Base-by-base conservation (phyloP, 2,797 vertebrate species). In the Distichodus sexfasciatus region DNA sequence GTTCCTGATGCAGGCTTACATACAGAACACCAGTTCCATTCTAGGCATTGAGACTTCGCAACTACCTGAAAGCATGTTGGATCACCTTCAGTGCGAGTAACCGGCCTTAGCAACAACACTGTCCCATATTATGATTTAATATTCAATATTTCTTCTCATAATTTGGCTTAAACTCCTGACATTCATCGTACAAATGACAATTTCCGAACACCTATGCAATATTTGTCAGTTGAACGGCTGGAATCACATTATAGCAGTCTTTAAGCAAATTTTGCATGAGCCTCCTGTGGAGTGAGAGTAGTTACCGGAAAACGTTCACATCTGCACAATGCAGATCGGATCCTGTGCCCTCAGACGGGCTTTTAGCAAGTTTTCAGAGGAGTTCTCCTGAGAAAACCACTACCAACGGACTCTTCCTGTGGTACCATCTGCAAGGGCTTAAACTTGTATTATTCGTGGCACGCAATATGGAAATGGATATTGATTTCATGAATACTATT, bases 401-500 rank as follows among this genome's bases (percentile, higher is more conserved):
- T 72, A 82, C 78, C 82, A 92, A 90, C 89, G 68, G 82, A 79
- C 78, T 14, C 75, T 84, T 80, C 78, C 82, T 76, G 77, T 76
- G 28, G 33, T 61, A 84, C 82, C 67, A 78, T 88, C 86, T 88
- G 88, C 63, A 81, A 77, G 63, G 85, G 84, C 82, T 82, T 81
- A 81, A 76, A 76, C 66, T 68, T 78, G 87, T 85, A 87, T 89
- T 85, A 89, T 84, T 40, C 85, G 83, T 82, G 77, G 79, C 63
- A 80, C 82, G 75, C 74, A 80, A 71, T 92, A 92, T 90, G 89
- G 88, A 91, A 91, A 88, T 92, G 85, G 79, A 88, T 86, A 87
- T 76, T 80, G 78, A 87, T 91, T 90, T 89, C 86, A 79, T 89
- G 91, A 90, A 89, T 85, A 81, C 85, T 87, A 94, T 95, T 95